Conservation (phyloP, 2,888 invertebrate species). For the Dicroscelio sp. region DNA sequence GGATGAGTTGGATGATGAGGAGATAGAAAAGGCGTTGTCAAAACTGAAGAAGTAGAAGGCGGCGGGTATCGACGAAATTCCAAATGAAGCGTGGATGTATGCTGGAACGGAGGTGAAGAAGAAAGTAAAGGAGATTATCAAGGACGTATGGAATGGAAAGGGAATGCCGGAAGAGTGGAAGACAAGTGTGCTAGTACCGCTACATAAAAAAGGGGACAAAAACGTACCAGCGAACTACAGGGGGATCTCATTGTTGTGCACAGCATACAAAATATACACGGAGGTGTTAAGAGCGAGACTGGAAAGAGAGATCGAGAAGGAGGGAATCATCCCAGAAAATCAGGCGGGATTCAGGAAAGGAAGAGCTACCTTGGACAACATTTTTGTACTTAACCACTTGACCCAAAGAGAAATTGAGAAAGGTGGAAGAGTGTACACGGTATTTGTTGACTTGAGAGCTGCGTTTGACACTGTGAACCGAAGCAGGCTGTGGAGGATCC, state of each 20-base stretch:
- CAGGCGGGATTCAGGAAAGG: constrained; percentile 19
- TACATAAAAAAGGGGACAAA: too few relatives aligned
- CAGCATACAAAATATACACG: neutral
- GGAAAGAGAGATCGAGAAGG: neutral
- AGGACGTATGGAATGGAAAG: constrained; percentile 67
- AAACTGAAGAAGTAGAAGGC: constrained; percentile 66
- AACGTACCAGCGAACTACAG: too few relatives aligned
- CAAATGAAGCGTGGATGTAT: constrained; percentile 50
- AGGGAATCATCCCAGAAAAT: neutral
- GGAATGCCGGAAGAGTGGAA: too few relatives aligned
- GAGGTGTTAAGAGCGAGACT: neutral
- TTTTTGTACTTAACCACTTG: neutral
- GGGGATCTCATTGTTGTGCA: too few relatives aligned
- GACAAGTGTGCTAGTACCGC: too few relatives aligned
- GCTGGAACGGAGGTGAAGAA: constrained; percentile 10
- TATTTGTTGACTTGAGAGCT: neutral
- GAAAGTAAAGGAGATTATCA: neutral
- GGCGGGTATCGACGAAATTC: constrained; percentile 51
- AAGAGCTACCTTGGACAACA: neutral
- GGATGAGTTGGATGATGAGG: neutral
- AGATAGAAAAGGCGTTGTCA: neutral
- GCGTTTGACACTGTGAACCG: neutral
- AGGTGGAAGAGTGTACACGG: neutral
- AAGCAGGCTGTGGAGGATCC: neutral
- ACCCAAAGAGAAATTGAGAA: too few relatives aligned